These are phyloP conservation scores for Poeciliopsis prolifica DNA, from an alignment of 2,113 vertebrate species.

Conservation along the genomic window DNA sequence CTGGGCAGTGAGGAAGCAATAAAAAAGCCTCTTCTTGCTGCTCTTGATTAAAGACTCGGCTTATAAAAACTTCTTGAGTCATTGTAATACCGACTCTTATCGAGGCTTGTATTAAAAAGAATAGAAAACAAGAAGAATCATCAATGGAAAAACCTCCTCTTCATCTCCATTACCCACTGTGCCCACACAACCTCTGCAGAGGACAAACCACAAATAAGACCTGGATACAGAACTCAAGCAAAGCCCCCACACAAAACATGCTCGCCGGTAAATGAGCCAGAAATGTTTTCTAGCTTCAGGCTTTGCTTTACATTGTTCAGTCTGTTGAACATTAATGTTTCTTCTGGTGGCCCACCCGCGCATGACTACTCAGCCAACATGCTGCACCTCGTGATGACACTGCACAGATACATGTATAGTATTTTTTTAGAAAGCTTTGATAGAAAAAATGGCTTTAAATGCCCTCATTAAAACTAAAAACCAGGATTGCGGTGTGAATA, in stretches of 20 bases:
- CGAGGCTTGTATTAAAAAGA: slow-evolving; percentile 5
- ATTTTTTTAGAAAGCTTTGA: not conserved
- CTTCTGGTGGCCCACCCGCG: not conserved
- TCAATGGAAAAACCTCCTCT: slow-evolving; percentile 15
- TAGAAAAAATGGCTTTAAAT: not conserved
- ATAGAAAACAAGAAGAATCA: not conserved
- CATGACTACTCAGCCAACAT: not conserved
- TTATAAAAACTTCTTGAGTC: slow-evolving; percentile 19
- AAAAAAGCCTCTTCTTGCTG: slow-evolving; percentile 20
- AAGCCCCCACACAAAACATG: slow-evolving; percentile 4
- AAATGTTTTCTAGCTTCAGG: slow-evolving; percentile 13
- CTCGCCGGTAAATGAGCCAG: slow-evolving; percentile 5
- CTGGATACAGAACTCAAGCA: not conserved
- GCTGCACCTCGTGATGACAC: not conserved
- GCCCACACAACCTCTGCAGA: slow-evolving; percentile 3
- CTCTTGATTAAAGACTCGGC: slow-evolving; percentile 43
- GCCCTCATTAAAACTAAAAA: not conserved
- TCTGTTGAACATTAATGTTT: slow-evolving; percentile 3
- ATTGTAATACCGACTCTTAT: slow-evolving; percentile 38
- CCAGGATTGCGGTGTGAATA: not conserved
- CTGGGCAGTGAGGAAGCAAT: slow-evolving; percentile 34
- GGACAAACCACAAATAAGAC: not conserved
- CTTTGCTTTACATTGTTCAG: not conserved
- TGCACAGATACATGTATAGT: not conserved
- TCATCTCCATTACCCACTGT: slow-evolving; percentile 6